Conservation (phyloP, 2,113 vertebrate genomes). For the Eolophus roseicapilla region DNA sequence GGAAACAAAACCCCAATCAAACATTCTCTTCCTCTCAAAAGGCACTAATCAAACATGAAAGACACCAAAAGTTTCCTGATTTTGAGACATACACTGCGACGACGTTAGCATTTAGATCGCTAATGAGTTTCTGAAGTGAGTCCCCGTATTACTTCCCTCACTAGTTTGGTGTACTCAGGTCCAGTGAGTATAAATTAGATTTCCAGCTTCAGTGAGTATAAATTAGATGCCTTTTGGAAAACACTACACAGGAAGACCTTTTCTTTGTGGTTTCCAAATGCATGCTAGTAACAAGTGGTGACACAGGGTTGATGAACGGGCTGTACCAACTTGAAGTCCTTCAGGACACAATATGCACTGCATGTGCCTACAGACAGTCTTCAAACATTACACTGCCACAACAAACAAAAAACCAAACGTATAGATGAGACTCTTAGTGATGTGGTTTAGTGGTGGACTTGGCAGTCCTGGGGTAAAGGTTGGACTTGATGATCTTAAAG, state of each 20-base stretch:
- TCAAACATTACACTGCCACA: background rate
- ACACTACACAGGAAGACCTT: background rate
- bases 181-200: background rate
- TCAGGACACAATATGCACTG: background rate
- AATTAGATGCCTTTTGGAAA: background rate
- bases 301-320: background rate
- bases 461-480: background rate
- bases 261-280: background rate
- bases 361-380: rapidly evolving
- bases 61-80: background rate
- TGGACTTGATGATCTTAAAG: background rate
- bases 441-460: background rate
- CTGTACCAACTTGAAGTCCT: background rate
- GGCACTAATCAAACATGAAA: background rate
- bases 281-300: rapidly evolving
- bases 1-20: background rate
- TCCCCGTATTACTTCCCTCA: background rate
- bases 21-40: background rate
- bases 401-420: background rate
- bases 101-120: background rate
- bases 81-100: background rate
- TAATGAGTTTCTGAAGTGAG: background rate
- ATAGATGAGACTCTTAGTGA: background rate
- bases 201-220: background rate
- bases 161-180: background rate